Evolutionary conservation across 2,797 vertebrate species (phyloP), one percentile per base, ranked within the genome.

Genomic region (Takifugu rubripes): DNA sequence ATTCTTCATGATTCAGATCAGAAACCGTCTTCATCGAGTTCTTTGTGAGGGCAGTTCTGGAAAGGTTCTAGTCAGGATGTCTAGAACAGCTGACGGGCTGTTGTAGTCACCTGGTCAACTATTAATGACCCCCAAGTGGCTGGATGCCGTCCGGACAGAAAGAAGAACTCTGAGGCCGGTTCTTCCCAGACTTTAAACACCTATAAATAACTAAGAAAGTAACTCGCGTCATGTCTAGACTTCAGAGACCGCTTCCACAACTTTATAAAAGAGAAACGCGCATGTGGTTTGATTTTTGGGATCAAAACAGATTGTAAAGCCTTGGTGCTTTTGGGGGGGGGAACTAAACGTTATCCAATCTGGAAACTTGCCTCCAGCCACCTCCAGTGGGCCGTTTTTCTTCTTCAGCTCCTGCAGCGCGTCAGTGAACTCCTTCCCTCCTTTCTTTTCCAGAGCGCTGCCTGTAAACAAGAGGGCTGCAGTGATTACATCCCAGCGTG

Each of bases 371-470:
- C 97, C 97, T 85, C 96, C 96, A 48, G 96, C 96, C 69, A 97
- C 92, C 85, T 98, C 96, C 87, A 98, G 88, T 0, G 95, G 95
- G 24, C 94, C 96, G 1, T 96, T 96, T 79, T 96, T 98, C 92
- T 98, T 98, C 81, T 93, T 94, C 59, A 98, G 90, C 78, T 98
- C 95, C 74, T 88, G 85, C 68, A 98, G 85, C 0, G 95, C 96
- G 17, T 99, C 96, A 42, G 88, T 82, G 77, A 98, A 96, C 79
- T 98, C 95, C 89, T 98, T 97, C 65, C 97, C 97, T 9, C 94
- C 96, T 56, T 95, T 97, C 87, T 98, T 97, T 82, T 97, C 96
- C 90, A 99, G 91, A 61, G 97, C 96, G 55, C 84, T 91, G 54
- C 97, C 97, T 98, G 89, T 53, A 16, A 43, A 42, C 24, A 66